Evolutionary conservation across 2,113 vertebrate genomes (phyloP).

Genomic region (Cepphus grylle): DNA sequence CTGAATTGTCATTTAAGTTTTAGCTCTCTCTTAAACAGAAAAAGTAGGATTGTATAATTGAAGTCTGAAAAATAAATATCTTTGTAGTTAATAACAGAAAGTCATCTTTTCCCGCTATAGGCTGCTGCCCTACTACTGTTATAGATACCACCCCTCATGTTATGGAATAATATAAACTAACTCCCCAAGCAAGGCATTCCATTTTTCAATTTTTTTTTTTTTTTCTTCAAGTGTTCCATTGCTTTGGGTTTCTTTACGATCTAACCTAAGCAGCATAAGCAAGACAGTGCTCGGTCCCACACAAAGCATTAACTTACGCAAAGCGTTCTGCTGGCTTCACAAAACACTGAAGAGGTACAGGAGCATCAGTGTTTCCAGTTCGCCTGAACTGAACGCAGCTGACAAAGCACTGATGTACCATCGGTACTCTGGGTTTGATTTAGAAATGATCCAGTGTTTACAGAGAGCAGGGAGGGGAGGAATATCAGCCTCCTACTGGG

Average conservation of each 20-base stretch:
- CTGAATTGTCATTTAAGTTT: neutral
- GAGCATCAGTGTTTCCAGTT: neutral
- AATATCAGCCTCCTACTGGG: neutral
- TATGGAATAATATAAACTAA: neutral
- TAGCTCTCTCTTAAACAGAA: neutral
- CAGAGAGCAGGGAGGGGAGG: neutral
- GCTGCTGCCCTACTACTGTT: neutral
- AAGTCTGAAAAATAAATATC: neutral
- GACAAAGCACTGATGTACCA: neutral
- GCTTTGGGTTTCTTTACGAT: neutral
- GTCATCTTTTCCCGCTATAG: neutral
- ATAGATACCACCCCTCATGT: neutral
- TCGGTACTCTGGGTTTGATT: neutral
- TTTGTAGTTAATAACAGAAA: neutral
- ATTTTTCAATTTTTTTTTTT: neutral
- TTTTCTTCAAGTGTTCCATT: neutral
- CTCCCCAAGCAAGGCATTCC: neutral
- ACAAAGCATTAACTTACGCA: neutral
- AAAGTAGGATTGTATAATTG: neutral
- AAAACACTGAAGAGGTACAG: neutral
- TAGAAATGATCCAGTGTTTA: neutral
- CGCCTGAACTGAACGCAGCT: neutral
- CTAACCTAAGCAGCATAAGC: neutral
- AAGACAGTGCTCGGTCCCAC: neutral
- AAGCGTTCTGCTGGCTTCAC: neutral